Evolutionary conservation across 2,888 invertebrate genomes (phyloP), one percentile per base, ranked within the genome.

Genomic region (Chrysina gloriosa): DNA sequence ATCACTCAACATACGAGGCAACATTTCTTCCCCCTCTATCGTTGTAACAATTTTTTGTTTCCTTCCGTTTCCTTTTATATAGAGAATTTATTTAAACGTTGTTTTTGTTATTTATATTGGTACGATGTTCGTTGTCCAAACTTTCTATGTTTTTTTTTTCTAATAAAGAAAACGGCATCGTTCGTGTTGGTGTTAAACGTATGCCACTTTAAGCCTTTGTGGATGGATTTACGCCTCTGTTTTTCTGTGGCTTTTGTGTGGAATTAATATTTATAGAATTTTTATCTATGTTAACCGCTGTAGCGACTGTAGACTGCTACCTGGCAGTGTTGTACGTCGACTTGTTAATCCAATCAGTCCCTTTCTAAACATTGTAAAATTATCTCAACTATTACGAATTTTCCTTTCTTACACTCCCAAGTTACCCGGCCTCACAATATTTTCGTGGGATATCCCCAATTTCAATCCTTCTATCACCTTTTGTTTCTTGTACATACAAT

Each of bases 1-100:
- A 68, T 70, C 65, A 39, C 56, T 67, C 70, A 65, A 61, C 67
- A 70, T 73, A 71, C 70, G 70, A 70, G 71, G 71, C 74, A 71
- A 71, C 69, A 71, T 67, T 56, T 54, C 27, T 54, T 25, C 29
- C 36, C 48, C 19, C 42, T n/a, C 7, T 39, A 14, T 58, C 7
- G 21, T 11, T 11, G 5, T 39, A 9, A 25, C 23, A n/a, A 2
- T 5, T 58, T 56, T 36, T 25, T 2, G 6, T 58, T 58, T 14
- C 14, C 16, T 27, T 34, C n/a, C n/a, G 14, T 39, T 25, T 14
- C 14, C 25, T 23, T 25, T 56, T 39, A 6, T n/a, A n/a, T n/a
- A n/a, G n/a, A n/a, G n/a, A n/a, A n/a, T n/a, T n/a, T n/a, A n/a
- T n/a, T n/a, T n/a, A n/a, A n/a, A n/a, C n/a, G n/a, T n/a, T n/a